These are phyloP conservation scores for Carapus acus DNA, from an alignment of 2,797 vertebrate species.

Conservation along the genomic window DNA sequence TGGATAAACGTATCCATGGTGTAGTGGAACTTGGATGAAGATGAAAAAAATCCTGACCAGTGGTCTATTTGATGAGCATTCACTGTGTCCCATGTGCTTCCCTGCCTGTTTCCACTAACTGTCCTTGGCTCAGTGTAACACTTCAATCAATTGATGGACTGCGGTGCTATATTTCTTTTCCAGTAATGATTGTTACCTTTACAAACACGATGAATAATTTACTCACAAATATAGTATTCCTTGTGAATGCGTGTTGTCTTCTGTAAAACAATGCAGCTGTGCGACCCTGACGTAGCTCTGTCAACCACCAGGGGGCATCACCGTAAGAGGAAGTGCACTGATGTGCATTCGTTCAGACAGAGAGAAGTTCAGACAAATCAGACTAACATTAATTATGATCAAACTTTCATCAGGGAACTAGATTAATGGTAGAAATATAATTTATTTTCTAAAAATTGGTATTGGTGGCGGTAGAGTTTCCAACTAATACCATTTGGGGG, in stretches of 20 bases:
- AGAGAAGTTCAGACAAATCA: no score
- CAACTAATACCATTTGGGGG: no score
- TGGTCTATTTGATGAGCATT: background rate
- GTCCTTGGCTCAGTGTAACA: background rate
- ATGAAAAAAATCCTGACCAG: constrained; percentile 2
- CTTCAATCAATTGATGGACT: constrained; percentile 1
- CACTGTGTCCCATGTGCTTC: background rate
- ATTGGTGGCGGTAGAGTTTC: no score
- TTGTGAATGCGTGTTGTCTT: background rate
- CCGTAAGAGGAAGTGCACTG: no score
- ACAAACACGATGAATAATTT: background rate
- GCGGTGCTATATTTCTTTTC: background rate
- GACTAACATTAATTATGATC: no score
- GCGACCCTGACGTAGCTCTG: no score
- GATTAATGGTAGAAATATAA: no score
- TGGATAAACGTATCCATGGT: constrained; percentile 51
- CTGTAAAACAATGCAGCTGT: no score
- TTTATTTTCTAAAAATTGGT: no score
- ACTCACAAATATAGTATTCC: background rate
- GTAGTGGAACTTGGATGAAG: constrained; percentile 24
- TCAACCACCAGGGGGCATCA: no score
- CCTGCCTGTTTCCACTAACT: background rate
- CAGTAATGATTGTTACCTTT: constrained; percentile 1
- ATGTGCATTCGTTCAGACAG: no score
- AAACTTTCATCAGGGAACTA: no score